Conservation (phyloP, 37 sponge, comb jelly and placozoan species). For the Petrosia ficiformis region DNA sequence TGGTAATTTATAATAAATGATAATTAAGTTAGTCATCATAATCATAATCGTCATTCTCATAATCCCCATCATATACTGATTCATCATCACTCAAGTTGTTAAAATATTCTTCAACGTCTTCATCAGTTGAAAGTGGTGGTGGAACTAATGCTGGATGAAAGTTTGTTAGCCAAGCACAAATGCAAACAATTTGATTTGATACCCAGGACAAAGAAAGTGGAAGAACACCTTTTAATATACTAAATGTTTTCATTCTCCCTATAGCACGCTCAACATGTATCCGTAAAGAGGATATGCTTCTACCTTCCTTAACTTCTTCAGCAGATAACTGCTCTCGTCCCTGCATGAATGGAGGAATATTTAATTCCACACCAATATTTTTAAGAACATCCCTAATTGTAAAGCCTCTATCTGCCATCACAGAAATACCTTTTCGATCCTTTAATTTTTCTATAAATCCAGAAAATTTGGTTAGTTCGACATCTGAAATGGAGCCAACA, state of each 20-base stretch:
- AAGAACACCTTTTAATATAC: constrained; percentile 21
- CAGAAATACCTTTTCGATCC: not conserved
- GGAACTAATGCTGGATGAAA: constrained; percentile 14
- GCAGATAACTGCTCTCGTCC: constrained; percentile 28
- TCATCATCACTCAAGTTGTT: not conserved
- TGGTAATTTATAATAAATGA: not conserved
- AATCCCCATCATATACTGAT: not conserved
- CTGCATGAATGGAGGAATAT: constrained; percentile 35
- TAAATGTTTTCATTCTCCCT: constrained; percentile 29
- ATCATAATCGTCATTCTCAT: not conserved
- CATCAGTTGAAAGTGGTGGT: not conserved
- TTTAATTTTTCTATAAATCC: constrained; percentile 11
- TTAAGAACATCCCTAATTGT: constrained; percentile 23
- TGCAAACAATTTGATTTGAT: constrained; percentile 25
- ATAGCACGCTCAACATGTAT: constrained; percentile 35
- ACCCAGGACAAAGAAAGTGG: constrained; percentile 18
- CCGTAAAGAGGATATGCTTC: constrained; percentile 26
- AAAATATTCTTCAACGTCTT: constrained; percentile 23
- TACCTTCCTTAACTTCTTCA: constrained; percentile 19
- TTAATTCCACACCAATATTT: constrained; percentile 20
- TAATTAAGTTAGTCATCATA: not conserved
- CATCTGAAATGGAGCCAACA: constrained; percentile 32
- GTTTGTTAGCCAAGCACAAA: constrained; percentile 22
- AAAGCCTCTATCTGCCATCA: constrained; percentile 40
- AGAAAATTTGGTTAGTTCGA: constrained; percentile 4